Conservation (phyloP, 2,888 invertebrate genomes). For the Neria commutata region DNA sequence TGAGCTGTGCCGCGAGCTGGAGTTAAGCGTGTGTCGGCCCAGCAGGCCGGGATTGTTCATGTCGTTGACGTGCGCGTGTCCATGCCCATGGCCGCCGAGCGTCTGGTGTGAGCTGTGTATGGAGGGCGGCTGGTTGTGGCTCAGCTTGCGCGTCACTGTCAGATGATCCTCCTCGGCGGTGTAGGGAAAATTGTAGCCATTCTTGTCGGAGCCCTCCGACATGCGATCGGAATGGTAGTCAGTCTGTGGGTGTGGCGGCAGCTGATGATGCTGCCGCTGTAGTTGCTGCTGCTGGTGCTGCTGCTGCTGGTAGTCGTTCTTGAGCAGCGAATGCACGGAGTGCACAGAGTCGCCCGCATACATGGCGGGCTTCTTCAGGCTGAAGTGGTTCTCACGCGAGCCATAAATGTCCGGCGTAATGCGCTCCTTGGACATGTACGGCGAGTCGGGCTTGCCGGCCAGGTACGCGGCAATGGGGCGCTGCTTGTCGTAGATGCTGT, state of each 20-base stretch:
- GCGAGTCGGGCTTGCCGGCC: slow-evolving; percentile 56
- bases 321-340: slow-evolving; percentile 60
- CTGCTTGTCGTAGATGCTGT: slow-evolving; percentile 60
- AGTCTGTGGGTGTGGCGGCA: slow-evolving; percentile 56
- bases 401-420: slow-evolving; percentile 61
- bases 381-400: slow-evolving; percentile 58
- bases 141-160: slow-evolving; percentile 54
- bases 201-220: slow-evolving; percentile 75
- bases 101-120: slow-evolving; percentile 48
- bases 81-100: slow-evolving; percentile 30
- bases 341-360: slow-evolving; percentile 57
- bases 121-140: slow-evolving; percentile 43
- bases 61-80: slow-evolving; percentile 60
- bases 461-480: slow-evolving; percentile 53
- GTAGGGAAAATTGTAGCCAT: slow-evolving; percentile 84
- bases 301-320: slow-evolving; percentile 63
- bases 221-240: slow-evolving; percentile 67
- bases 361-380: slow-evolving; percentile 54
- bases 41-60: slow-evolving; percentile 64
- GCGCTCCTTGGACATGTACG: slow-evolving; percentile 60
- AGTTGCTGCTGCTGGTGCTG: slow-evolving; percentile 53
- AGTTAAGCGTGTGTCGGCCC: slow-evolving; percentile 49
- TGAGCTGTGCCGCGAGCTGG: slow-evolving; percentile 57
- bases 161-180: slow-evolving; percentile 82
- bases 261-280: slow-evolving; percentile 36